phyloP scores from a whole-genome alignment of 2,797 vertebrate species.

The Sandelia bainsii region DNA sequence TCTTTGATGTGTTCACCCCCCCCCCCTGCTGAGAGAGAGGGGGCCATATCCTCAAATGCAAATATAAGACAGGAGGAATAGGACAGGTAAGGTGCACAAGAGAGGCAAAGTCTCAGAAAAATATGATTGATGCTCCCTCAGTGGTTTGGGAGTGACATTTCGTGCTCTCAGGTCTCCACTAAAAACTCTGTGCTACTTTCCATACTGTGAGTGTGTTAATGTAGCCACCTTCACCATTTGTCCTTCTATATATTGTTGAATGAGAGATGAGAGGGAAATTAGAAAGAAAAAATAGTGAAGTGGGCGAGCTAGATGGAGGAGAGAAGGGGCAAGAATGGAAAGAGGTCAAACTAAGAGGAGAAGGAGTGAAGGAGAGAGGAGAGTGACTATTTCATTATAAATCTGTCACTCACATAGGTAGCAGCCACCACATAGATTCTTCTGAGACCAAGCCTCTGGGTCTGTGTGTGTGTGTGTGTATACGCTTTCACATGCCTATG shows the following conservation, averaged over 20 bases:
- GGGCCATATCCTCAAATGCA: conserved; percentile 74
- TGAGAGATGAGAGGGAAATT: conserved; percentile 59
- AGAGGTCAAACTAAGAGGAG: conserved; percentile 69
- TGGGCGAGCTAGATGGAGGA: conserved; percentile 28
- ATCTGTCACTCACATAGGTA: conserved; percentile 72
- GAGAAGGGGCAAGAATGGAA: conserved; percentile 43
- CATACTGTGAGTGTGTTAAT: conserved; percentile 37
- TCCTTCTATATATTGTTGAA: conserved; percentile 48
- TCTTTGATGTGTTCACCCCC: conserved; percentile 75
- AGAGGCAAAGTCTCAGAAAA: conserved; percentile 70
- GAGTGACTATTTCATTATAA: conserved; percentile 77
- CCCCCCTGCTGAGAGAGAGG: conserved; percentile 67
- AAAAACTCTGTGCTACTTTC: conserved; percentile 68
- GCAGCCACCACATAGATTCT: conserved; percentile 63
- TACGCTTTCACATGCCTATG: conserved; percentile 37
- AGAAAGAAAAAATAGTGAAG: conserved; percentile 34
- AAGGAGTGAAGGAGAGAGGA: conserved; percentile 41
- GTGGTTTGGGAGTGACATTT: conserved; percentile 66
- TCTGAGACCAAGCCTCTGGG: conserved; percentile 53
- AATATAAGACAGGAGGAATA: conserved; percentile 66
- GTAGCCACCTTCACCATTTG: conserved; percentile 52
- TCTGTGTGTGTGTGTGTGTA: conserved; percentile 24
- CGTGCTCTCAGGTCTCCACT: conserved; percentile 61
- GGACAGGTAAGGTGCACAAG: conserved; percentile 64
- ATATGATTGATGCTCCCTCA: conserved; percentile 77